Percentiles rank a stretch among this genome's conserved stretches.
Evolutionary conservation across 2,888 invertebrate genomes (phyloP).

Genomic region (Mongoloraphidia duomilia): DNA sequence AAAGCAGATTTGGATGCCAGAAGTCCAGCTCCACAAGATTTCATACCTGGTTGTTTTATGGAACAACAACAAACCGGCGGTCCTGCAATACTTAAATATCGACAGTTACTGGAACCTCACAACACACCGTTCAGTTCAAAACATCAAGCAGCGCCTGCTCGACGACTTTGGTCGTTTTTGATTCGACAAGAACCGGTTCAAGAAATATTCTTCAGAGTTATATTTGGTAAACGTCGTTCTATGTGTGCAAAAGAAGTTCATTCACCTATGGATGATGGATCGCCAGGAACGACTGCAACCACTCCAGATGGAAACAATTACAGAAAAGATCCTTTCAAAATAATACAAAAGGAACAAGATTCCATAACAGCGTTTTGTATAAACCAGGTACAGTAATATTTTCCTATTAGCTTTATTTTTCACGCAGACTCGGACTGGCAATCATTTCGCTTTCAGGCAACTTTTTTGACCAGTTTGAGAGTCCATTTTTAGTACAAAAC

Average conservation of each 20-base stretch:
- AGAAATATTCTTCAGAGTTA: slow-evolving; percentile 85
- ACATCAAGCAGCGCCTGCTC: slow-evolving; percentile 56
- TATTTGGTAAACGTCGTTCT: slow-evolving; percentile 69
- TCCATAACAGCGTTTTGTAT: slow-evolving; percentile 94
- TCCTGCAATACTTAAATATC: slow-evolving; percentile 86
- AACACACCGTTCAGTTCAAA: slow-evolving; percentile 86
- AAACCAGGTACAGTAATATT: slow-evolving; percentile 53
- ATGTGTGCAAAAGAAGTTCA: slow-evolving; percentile 36
- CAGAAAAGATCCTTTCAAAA: slow-evolving; percentile 64
- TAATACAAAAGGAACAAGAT: slow-evolving; percentile 98
- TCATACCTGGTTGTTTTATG: slow-evolving; percentile 81
- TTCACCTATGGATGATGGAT: slow-evolving; percentile 24
- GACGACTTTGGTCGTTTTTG: slow-evolving; percentile 84
- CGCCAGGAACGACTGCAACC: slow-evolving; percentile 24
- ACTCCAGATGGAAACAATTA: slow-evolving; percentile 21
- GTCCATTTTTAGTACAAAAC: too few species aligned
- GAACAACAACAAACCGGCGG: slow-evolving; percentile 48
- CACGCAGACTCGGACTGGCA: not conserved
- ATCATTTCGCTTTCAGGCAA: not conserved
- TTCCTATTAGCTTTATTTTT: not conserved
- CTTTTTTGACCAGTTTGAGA: too few species aligned
- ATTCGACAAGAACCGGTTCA: slow-evolving; percentile 87
- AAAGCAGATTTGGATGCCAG: slow-evolving; percentile 63
- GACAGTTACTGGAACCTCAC: slow-evolving; percentile 76
- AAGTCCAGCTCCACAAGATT: slow-evolving; percentile 68